Evolutionary conservation across 2,888 invertebrate genomes (phyloP), one percentile per base, ranked within the genome.

Genomic region (Dermolepida albohirtum): DNA sequence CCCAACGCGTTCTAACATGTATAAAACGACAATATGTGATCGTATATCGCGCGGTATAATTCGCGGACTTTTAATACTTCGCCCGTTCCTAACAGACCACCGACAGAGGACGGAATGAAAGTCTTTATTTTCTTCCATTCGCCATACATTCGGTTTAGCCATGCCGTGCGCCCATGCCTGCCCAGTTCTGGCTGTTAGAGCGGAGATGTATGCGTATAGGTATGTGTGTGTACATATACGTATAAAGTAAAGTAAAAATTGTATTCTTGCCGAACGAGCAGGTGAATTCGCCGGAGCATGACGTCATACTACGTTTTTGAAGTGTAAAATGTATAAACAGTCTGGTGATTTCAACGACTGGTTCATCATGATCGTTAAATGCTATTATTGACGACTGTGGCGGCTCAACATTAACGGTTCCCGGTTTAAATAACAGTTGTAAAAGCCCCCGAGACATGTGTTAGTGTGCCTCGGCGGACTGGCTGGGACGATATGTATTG

Each of bases 221-320:
- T n/a, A n/a, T n/a, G 34, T 34, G 34, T 34, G 8, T 10, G 34
- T 6, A 7, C 4, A 2, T 22, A 22, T 22, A 34, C 34, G 34
- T 34, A 12, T 29, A 29, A 51, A 17, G n/a, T 17, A 11, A 11
- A 16, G 39, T 5, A 17, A 14, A 22, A 14, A 16, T 40, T 39
- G 34, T 34, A 14, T 54, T 14, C 10, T 12, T 39, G 52, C 29
- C 47, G 41, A 47, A 10, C 16, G 6, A 68, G 66, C 73, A 73
- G 72, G 73, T 73, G 73, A 72, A 68, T 73, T 70, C 70, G 68
- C 57, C 67, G 69, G 64, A 64, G 47, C 64, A 55, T 73, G 71
- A 73, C 73, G 71, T 73, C 73, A 73, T 27, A 39, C n/a, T n/a
- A 51, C 34, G 52, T 51, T 62, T 70, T 62, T 64, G 40, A 68